Conservation (phyloP, 1,140 invertebrate genomes). For the Drosophila sechellia region DNA sequence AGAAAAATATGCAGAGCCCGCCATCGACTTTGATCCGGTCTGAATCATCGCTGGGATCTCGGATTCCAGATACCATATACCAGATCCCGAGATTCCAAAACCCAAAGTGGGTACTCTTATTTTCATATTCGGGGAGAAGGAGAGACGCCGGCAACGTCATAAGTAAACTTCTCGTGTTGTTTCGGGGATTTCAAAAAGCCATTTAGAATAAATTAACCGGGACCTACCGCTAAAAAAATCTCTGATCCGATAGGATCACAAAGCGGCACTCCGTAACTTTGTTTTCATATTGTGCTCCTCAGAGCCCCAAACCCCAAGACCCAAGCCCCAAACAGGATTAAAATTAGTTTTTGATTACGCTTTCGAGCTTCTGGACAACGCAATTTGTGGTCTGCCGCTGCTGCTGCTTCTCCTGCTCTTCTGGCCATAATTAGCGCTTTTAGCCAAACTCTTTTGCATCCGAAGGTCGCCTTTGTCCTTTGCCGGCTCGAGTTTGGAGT, state of each 20-base stretch:
- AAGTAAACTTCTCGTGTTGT: constrained; percentile 74
- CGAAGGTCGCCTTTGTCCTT: constrained; percentile 64
- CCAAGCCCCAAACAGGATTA: constrained; percentile 78
- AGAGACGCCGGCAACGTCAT: constrained; percentile 58
- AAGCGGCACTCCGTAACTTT: constrained; percentile 7
- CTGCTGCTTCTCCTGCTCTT: background rate
- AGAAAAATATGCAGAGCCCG: constrained; percentile 72
- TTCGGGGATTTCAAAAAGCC: constrained; percentile 79
- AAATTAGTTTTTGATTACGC: constrained; percentile 85
- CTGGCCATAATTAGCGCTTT: constrained; percentile 81
- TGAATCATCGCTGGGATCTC: constrained; percentile 65
- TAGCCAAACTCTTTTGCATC: constrained; percentile 76
- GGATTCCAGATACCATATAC: background rate
- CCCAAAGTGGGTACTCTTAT: constrained; percentile 30
- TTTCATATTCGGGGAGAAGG: background rate
- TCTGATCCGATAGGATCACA: constrained; percentile 37
- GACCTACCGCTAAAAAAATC: constrained; percentile 79
- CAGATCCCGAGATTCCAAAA: constrained; percentile 12
- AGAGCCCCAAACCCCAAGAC: no score
- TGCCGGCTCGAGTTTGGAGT: constrained; percentile 12
- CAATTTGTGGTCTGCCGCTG: constrained; percentile 71
- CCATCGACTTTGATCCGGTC: constrained; percentile 41
- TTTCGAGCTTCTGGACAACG: constrained; percentile 85
- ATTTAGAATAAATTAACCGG: constrained; percentile 81
- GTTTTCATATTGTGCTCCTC: background rate